These are phyloP conservation scores for Menidia beryllina DNA, from an alignment of 2,113 vertebrate genomes.

Conservation along the genomic window DNA sequence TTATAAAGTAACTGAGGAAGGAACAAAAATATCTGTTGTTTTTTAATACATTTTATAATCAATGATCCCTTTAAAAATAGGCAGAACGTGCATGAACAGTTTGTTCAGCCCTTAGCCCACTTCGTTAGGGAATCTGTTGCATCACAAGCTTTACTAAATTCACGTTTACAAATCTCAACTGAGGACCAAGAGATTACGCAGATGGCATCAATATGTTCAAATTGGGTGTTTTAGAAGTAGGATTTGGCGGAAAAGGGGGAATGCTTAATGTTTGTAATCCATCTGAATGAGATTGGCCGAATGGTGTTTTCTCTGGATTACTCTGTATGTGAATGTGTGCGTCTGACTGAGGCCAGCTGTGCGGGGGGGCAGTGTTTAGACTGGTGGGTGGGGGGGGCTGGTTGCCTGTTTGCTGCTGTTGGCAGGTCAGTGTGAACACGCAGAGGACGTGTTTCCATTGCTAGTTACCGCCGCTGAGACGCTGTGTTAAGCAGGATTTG, in stretches of 20 bases:
- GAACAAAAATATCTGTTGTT: no score
- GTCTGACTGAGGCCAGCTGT: constrained; percentile 47
- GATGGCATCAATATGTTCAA: constrained; percentile 9
- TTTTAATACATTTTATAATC: no score
- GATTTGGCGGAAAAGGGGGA: constrained; percentile 4
- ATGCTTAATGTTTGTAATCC: constrained; percentile 41
- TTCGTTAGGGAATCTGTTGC: no score
- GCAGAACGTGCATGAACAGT: no score
- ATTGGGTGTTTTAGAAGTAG: constrained; percentile 10
- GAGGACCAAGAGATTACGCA: background rate
- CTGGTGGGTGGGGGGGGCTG: constrained; percentile 18
- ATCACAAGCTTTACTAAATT: no score
- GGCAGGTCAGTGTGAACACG: constrained; percentile 71
- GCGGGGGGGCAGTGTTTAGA: constrained; percentile 15
- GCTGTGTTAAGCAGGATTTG: constrained; percentile 59
- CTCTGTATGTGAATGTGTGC: constrained; percentile 40
- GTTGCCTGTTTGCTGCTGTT: constrained; percentile 61
- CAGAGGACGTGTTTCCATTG: constrained; percentile 74
- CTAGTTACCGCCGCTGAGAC: constrained; percentile 62
- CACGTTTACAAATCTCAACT: background rate
- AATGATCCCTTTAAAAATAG: no score
- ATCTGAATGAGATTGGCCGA: constrained; percentile 45
- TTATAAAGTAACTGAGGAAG: no score
- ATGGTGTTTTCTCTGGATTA: constrained; percentile 51
- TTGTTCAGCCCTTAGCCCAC: no score